These are phyloP conservation scores for Phoeniculus purpureus DNA, from an alignment of 2,797 vertebrate genomes.

Conservation along the genomic window DNA sequence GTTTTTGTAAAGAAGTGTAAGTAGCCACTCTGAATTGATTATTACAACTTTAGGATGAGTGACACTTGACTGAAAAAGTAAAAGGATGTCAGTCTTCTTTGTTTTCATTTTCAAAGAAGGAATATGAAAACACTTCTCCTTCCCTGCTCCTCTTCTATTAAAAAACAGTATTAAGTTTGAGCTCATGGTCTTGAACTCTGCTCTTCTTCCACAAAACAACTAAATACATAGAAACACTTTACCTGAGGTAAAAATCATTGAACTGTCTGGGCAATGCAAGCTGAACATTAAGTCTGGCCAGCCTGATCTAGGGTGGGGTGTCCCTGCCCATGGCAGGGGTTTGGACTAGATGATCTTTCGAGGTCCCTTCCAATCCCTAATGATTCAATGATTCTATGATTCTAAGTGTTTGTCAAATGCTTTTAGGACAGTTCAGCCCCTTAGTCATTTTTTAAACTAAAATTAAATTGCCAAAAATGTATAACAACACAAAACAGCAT, in stretches of 20 bases:
- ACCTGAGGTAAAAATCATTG: background rate
- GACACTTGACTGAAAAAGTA: conserved; percentile 40
- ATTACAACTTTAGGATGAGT: conserved; percentile 39
- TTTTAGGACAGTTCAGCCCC: background rate
- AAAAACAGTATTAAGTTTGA: background rate
- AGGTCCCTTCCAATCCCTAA: too few relatives aligned
- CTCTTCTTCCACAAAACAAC: background rate
- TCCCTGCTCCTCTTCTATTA: background rate
- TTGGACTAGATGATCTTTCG: too few relatives aligned
- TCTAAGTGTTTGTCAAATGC: background rate
- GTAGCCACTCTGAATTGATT: conserved; percentile 46
- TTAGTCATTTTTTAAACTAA: background rate
- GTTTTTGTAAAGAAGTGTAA: conserved; percentile 38
- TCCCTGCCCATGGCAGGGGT: too few relatives aligned
- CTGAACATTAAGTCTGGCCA: background rate
- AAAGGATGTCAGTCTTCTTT: conserved; percentile 26
- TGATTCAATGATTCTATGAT: too few relatives aligned
- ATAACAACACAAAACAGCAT: background rate
- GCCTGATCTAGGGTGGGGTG: too few relatives aligned
- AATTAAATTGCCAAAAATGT: background rate
- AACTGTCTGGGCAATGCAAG: background rate
- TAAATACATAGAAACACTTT: background rate
- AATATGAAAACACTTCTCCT: background rate
- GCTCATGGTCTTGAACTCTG: background rate
- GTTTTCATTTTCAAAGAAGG: conserved; percentile 31